These are phyloP conservation scores for Xerus inauris DNA, from an alignment of 2,113 vertebrate genomes.

Conservation along the genomic window DNA sequence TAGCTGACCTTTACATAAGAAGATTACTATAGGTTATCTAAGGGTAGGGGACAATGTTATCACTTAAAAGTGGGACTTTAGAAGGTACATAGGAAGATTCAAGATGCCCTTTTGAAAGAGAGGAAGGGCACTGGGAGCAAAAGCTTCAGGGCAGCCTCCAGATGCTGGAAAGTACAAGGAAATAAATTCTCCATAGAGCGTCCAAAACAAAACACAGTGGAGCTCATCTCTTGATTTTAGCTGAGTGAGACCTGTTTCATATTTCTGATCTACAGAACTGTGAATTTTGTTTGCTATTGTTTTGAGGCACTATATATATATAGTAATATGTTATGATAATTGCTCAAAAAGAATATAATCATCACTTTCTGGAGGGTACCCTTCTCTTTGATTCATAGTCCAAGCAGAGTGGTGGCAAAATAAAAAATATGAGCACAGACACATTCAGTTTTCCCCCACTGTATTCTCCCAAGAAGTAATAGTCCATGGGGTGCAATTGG, in stretches of 20 bases:
- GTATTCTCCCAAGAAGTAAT: background rate
- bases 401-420: background rate
- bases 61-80: background rate
- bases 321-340: background rate
- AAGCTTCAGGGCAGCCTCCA: rapidly evolving
- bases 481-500: background rate
- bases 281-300: background rate
- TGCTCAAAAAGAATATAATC: background rate
- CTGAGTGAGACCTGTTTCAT: background rate
- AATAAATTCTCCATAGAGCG: background rate
- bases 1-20: background rate
- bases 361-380: background rate
- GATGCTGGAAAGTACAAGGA: background rate
- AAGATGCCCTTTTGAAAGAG: background rate
- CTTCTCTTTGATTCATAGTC: background rate
- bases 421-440: background rate
- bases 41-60: background rate
- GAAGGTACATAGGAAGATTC: background rate
- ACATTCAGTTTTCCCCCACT: background rate
- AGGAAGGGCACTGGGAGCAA: background rate
- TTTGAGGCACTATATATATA: background rate
- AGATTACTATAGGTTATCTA: background rate
- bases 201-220: background rate
- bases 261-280: background rate
- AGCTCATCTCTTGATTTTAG: background rate